Evolutionary conservation across 2,888 invertebrate genomes (phyloP), one percentile per base, ranked within the genome.

Genomic region (Carcina quercana): DNA sequence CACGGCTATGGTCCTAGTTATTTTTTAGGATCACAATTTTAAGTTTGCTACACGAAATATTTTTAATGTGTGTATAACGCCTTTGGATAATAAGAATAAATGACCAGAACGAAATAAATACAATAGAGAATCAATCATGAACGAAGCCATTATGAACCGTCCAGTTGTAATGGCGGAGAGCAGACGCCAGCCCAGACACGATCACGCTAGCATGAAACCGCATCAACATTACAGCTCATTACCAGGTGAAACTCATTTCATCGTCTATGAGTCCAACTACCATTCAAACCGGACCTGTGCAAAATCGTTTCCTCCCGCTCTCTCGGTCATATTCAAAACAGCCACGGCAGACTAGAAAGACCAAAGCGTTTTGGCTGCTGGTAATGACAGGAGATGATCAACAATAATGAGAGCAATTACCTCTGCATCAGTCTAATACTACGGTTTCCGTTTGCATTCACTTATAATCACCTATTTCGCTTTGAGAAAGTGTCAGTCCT

Each of bases 181-280:
- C 33, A 36, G 40, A 37, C 28, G 33, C 44, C 25, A 53, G 53
- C 47, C 35, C 45, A 45, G 45, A 37, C 41, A 15, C 24, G 24
- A 40, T 36, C 39, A 47, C 59, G 41, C 55, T 50, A 51, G 53
- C 59, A 43, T 45, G 47, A 44, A 54, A 48, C 53, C 45, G 40
- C 48, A 47, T 40, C 41, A 40, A 44, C 51, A 64, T 68, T 65
- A 64, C 45, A 47, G 45, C 59, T 70, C 65, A 73, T 73, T 74
- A 72, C 54, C 45, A 42, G 46, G 63, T 52, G 69, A 71, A 70
- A 72, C 73, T 64, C 40, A 63, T 69, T 69, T 66, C 41, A 52
- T 51, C 43, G 43, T 45, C 44, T 42, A 28, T n/a, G n/a, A 2
- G 3, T 15, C 6, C 12, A 13, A 17, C 27, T 13, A 22, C 21